Conservation (phyloP, 2,888 invertebrate species). For the Theretra japonica region DNA sequence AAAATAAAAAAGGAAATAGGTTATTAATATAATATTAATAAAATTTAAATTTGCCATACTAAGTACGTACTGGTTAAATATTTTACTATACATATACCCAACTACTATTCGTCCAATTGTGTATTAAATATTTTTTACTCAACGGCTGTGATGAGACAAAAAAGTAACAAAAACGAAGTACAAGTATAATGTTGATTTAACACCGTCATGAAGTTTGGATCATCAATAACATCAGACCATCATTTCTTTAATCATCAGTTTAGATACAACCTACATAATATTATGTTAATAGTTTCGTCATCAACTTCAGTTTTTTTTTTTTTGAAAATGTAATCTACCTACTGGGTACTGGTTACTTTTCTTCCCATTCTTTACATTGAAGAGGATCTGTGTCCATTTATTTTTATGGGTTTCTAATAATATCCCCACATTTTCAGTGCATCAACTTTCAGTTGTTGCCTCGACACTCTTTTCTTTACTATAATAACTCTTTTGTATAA, state of each 20-base stretch:
- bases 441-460: too few species aligned
- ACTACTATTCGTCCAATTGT: constrained; percentile 10
- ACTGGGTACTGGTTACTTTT: too few species aligned
- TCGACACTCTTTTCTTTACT: too few species aligned
- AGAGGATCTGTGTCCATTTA: too few species aligned
- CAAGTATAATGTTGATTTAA: constrained; percentile 12
- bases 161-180: not conserved
- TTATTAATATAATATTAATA: not conserved
- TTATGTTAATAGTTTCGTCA: not conserved
- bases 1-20: too few species aligned
- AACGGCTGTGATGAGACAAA: not conserved
- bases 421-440: too few species aligned
- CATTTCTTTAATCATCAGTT: constrained; percentile 11
- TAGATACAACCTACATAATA: not conserved
- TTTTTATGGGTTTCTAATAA: too few species aligned
- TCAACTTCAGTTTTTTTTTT: too few species aligned
- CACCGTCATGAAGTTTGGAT: not conserved
- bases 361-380: too few species aligned
- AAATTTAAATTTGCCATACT: too few species aligned
- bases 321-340: too few species aligned
- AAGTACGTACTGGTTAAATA: not conserved
- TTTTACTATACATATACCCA: not conserved
- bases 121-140: not conserved
- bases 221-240: not conserved
- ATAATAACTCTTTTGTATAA: not conserved